Evolutionary conservation across 2,888 invertebrate genomes (phyloP), one percentile per base, ranked within the genome.

Genomic region (Cactoblastis cactorum): DNA sequence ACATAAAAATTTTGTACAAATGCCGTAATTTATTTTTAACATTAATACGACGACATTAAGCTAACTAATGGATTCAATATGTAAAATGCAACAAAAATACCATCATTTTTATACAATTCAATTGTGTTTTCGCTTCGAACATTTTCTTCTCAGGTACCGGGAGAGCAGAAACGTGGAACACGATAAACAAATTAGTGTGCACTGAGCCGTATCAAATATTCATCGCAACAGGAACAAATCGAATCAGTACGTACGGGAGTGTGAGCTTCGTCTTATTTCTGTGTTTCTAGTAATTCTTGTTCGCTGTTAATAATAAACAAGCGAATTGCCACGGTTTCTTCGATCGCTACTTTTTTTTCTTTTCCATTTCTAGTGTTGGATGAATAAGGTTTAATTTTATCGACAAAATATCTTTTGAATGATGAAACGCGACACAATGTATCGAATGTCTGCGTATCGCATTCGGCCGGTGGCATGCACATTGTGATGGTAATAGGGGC

Each of bases 401-500:
- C 54, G 54, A 56, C 54, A 51, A 56, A 55, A 51, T 52, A 39
- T 45, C 45, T 50, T 37, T 41, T 38, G 37, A 57, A 50, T 45
- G 49, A 45, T 22, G 52, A 45, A 52, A 49, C 24, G 49, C 34
- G 49, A 58, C 59, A 58, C 61, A 58, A 61, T 55, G 68, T 69
- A 74, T 73, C 76, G 71, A 71, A 65, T 72, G 63, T 62, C 63
- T 62, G 69, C 76, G 74, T 79, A 82, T 82, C 82, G 79, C 73
- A 79, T 80, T 70, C 77, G 77, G 69, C 84, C 81, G 81, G 84
- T 83, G 77, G 80, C 79, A 74, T 79, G 80, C 77, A 74, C 84
- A 88, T 88, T 88, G 88, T 88, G 79, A 89, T 88, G 89, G 80
- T 88, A 86, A 89, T 89, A 77, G 88, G 88, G 85, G 85, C 83